Conservation (phyloP, 2,797 vertebrate species). For the Pangasius mekongensis region DNA sequence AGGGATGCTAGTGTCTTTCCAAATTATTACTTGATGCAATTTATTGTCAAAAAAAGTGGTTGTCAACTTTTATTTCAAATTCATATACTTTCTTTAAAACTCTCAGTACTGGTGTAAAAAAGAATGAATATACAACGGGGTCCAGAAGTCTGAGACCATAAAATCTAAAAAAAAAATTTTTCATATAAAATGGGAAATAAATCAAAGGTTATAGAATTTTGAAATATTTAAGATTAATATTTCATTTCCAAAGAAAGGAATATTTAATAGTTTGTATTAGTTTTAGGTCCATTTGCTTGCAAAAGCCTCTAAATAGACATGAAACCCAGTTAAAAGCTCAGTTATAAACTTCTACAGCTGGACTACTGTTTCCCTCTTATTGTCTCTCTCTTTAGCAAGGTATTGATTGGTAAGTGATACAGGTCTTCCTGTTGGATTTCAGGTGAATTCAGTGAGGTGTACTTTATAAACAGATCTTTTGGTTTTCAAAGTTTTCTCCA, state of each 20-base stretch:
- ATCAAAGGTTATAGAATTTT: background rate
- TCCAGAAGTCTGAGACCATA: background rate
- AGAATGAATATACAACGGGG: background rate
- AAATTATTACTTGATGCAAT: background rate
- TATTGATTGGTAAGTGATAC: background rate
- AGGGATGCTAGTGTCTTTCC: background rate
- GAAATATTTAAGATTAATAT: background rate
- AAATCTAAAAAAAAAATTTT: too few species aligned
- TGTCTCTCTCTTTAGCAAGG: background rate
- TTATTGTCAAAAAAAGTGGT: conserved; percentile 7
- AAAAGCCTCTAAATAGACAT: background rate
- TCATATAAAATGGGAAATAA: background rate
- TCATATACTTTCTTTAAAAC: background rate
- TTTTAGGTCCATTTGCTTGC: background rate
- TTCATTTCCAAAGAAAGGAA: too few species aligned
- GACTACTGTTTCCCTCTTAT: background rate
- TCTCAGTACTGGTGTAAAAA: background rate
- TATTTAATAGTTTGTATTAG: background rate
- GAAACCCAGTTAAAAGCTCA: background rate
- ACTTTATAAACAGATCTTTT: background rate
- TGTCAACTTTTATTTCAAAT: conserved; percentile 5
- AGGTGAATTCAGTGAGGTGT: background rate
- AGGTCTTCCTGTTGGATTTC: background rate
- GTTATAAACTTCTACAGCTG: background rate
- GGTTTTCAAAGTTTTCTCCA: background rate